These are phyloP conservation scores for Papilio protenor DNA, from an alignment of 2,888 invertebrate genomes.

Conservation along the genomic window DNA sequence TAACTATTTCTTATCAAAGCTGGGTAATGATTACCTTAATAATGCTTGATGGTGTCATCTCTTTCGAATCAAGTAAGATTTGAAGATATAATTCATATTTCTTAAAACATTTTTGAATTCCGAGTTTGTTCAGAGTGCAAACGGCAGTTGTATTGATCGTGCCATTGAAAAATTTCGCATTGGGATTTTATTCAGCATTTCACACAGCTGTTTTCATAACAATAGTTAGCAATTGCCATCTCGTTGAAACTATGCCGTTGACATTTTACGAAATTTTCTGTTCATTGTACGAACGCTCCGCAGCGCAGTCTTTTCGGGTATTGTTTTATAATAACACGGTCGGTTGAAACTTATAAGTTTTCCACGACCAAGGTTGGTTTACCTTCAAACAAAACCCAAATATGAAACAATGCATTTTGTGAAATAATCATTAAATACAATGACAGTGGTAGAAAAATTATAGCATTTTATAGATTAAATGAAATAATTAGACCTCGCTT, in stretches of 20 bases:
- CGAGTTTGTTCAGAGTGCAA: slow-evolving; percentile 9
- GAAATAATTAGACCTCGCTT: no score
- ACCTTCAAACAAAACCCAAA: not conserved
- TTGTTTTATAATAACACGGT: slow-evolving; percentile 26
- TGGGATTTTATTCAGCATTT: slow-evolving; percentile 35
- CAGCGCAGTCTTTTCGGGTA: slow-evolving; percentile 16
- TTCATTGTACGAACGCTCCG: slow-evolving; percentile 4
- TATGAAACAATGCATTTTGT: not conserved
- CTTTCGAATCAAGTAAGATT: not conserved
- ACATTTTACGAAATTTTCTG: slow-evolving; percentile 29
- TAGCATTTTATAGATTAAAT: not conserved
- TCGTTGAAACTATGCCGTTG: slow-evolving; percentile 27
- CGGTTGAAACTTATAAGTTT: slow-evolving; percentile 23
- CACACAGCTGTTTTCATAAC: slow-evolving; percentile 20
- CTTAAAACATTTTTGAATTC: slow-evolving; percentile 18
- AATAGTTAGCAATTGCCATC: slow-evolving; percentile 35
- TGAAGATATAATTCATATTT: not conserved
- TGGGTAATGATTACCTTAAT: not conserved
- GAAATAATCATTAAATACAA: not conserved
- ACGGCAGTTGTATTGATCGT: slow-evolving; percentile 18
- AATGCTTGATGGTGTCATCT: not conserved
- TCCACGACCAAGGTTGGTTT: slow-evolving; percentile 11
- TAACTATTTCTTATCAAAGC: not conserved
- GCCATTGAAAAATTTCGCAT: slow-evolving; percentile 27
- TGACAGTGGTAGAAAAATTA: not conserved